A percentile compares a stretch with the other conserved stretches of the same genome.
Conservation (phyloP, 2,797 vertebrate genomes). For the Eulemur coronatus region DNA sequence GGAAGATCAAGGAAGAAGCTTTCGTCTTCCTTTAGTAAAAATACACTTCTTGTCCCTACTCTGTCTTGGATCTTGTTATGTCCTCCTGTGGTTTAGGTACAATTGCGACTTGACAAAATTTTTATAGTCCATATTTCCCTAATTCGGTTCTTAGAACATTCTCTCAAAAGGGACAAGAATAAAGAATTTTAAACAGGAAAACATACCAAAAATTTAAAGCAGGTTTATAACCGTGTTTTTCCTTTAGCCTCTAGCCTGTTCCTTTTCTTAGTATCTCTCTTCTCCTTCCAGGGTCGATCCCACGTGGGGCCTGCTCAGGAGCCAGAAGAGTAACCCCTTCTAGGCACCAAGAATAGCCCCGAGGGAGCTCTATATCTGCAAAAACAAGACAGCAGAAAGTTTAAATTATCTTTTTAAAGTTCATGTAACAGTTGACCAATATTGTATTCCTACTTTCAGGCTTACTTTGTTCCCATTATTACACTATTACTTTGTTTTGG, state of each 20-base stretch:
- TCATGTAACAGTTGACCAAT: not conserved
- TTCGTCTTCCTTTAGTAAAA: not conserved
- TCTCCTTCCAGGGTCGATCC: not conserved
- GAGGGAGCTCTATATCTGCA: not conserved
- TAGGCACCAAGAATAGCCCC: not conserved
- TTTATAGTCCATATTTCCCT: not conserved
- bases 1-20: not conserved
- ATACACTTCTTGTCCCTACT: not conserved
- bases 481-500: not conserved
- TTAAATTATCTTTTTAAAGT: not conserved
- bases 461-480: not conserved
- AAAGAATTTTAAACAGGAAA: not conserved
- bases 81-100: not conserved
- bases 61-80: not conserved
- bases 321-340: not conserved
- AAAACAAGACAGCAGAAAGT: not conserved
- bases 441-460: not conserved
- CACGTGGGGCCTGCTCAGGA: too few relatives aligned
- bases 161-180: not conserved
- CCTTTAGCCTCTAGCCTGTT: not conserved
- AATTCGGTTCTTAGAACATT: not conserved
- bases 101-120: not conserved
- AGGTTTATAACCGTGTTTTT: not conserved
- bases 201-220: not conserved
- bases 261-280: not conserved